Evolutionary conservation across 2,888 invertebrate genomes (phyloP), one percentile per base, ranked within the genome.

Genomic region (Monochamus alternatus): DNA sequence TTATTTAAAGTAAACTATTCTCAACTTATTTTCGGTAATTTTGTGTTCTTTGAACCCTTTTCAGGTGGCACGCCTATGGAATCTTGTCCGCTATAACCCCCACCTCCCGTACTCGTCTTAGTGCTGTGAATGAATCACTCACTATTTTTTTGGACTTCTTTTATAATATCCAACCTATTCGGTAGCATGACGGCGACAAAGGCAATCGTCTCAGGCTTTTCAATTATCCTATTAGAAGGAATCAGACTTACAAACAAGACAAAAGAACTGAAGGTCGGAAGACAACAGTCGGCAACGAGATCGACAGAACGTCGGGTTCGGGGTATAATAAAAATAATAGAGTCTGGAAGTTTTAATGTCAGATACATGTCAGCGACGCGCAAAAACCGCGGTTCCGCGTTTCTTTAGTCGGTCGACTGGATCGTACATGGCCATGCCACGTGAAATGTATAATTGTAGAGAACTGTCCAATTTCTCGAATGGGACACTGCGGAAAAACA

Each of bases 291-390:
- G 14, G 22, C n/a, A 55, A 55, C 7, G n/a, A 55, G 22, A n/a
- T 3, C n/a, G n/a, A 55, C 14, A 14, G 14, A 55, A 55, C 55
- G n/a, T n/a, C 55, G 55, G 55, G 5, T 2, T 55, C 55, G 55
- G 14, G 22, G 14, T n/a, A 14, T 14, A 55, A 55, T 55, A 55
- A 55, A 55, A 55, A 55, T 55, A 55, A 55, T 14, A 55, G 8
- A 55, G 55, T n/a, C 38, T 55, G 55, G 55, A 55, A 55, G 55
- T 55, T 55, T 55, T 55, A 55, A 55, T 55, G 55, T 55, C 55
- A 55, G 14, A 55, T 55, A 14, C 55, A 55, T 55, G 55, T 55
- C 55, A 3, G 7, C 55, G 55, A 7, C 55, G 55, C 3, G 55
- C 55, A 55, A 55, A 55, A 55, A 55, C 55, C n/a, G 14, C 14